These are phyloP conservation scores for Pentamera pediparva DNA, from an alignment of 53 echinoderm and acorn worm species.

Conservation along the genomic window DNA sequence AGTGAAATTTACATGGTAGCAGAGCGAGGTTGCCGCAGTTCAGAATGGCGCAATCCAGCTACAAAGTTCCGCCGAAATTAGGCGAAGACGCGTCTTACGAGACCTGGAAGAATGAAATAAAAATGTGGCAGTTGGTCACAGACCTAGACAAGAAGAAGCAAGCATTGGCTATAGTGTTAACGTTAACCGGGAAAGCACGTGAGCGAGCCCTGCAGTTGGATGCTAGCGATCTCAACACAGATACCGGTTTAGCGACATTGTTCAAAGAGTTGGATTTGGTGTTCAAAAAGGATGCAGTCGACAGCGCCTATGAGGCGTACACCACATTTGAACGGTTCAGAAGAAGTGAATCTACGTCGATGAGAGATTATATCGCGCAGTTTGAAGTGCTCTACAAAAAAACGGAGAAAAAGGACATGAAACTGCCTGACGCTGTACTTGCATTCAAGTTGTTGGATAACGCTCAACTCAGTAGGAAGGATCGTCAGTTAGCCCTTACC, in stretches of 20 bases:
- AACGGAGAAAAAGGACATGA: background rate
- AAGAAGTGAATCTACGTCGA: background rate
- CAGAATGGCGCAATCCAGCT: constrained; percentile 8
- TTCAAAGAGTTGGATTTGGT: background rate
- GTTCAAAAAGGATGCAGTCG: background rate
- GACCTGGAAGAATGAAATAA: constrained; percentile 15
- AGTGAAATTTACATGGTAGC: constrained; percentile 13
- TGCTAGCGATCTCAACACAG: background rate
- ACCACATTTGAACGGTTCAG: background rate
- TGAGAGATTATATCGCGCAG: constrained; percentile 1
- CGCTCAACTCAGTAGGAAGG: background rate
- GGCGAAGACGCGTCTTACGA: background rate
- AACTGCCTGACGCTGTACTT: background rate
- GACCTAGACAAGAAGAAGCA: constrained; percentile 1
- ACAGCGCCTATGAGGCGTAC: background rate
- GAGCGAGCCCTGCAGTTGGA: background rate
- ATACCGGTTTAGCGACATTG: background rate
- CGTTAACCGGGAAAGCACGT: background rate
- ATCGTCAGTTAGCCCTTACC: constrained; percentile 16
- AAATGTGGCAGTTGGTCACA: constrained; percentile 15
- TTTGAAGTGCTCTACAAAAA: background rate
- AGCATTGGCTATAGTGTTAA: background rate
- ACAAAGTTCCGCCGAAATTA: constrained; percentile 19
- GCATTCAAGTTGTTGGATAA: constrained; percentile 13
- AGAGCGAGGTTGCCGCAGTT: background rate